Conservation (phyloP, 2,113 vertebrate genomes). For the Rhegmatorhina hoffmannsi region DNA sequence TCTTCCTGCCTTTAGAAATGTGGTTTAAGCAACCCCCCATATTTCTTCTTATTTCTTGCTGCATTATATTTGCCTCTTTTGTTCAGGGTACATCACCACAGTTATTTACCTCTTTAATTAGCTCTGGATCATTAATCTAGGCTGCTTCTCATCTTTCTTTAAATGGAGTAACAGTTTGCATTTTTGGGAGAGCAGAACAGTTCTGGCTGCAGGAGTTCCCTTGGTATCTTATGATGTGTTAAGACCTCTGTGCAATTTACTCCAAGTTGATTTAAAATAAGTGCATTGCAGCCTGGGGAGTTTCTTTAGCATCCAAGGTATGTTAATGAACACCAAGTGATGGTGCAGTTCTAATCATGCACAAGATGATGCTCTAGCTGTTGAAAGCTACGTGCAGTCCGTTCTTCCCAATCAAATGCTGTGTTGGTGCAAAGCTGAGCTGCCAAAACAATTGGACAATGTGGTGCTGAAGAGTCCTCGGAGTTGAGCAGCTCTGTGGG, state of each 20-base stretch:
- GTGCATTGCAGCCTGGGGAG: background rate
- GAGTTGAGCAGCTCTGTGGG: background rate
- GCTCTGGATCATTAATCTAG: constrained; percentile 50
- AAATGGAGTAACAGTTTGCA: background rate
- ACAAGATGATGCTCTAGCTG: background rate
- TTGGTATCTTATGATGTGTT: background rate
- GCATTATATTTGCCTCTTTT: constrained; percentile 20
- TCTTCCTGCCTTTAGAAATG: constrained; percentile 43
- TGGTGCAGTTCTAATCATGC: background rate
- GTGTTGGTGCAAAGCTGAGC: background rate
- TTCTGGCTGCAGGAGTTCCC: background rate
- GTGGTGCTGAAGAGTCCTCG: background rate
- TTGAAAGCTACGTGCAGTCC: background rate
- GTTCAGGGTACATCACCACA: background rate
- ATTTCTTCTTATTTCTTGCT: constrained; percentile 37
- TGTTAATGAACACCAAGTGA: background rate
- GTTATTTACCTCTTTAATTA: constrained; percentile 73
- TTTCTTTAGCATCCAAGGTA: background rate
- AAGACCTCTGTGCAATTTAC: background rate
- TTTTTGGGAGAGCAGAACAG: background rate
- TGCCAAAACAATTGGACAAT: background rate
- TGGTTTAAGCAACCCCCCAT: constrained; percentile 26
- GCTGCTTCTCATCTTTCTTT: constrained; percentile 9
- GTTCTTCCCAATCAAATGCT: background rate
- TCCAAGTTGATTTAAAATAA: background rate